phyloP scores from a whole-genome alignment of 1,140 invertebrate species.

The Atta cephalotes region DNA sequence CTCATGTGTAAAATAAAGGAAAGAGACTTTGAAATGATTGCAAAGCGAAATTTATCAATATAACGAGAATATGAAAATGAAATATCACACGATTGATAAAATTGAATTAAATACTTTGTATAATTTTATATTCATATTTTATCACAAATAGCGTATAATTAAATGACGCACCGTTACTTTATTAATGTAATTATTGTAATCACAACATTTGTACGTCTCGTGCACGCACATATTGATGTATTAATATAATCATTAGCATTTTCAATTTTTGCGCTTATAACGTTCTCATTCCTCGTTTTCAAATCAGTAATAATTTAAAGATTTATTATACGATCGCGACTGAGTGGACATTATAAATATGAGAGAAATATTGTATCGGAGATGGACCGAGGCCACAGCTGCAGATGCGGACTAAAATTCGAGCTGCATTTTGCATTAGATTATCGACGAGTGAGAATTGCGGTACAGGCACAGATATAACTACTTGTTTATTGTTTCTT shows the following conservation, averaged over 20 bases:
- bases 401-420: slow-evolving; percentile 7
- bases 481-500: slow-evolving; percentile 34
- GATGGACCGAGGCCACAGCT: no score
- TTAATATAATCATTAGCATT: slow-evolving; percentile 33
- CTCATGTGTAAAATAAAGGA: not conserved
- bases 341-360: not conserved
- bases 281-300: slow-evolving; percentile 17
- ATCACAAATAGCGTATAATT: slow-evolving; percentile 28
- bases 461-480: not conserved
- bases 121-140: slow-evolving; percentile 27
- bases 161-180: slow-evolving; percentile 15
- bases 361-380: not conserved
- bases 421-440: slow-evolving; percentile 41
- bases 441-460: not conserved
- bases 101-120: slow-evolving; percentile 27
- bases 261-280: not conserved
- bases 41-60: slow-evolving; percentile 11
- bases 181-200: slow-evolving; percentile 50
- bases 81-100: slow-evolving; percentile 27
- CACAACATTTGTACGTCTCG: slow-evolving; percentile 3
- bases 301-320: slow-evolving; percentile 32
- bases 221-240: not conserved
- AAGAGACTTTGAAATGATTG: slow-evolving; percentile 3
- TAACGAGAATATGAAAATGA: slow-evolving; percentile 3
- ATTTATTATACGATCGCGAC: slow-evolving; percentile 12